phyloP scores from a whole-genome alignment of 2,113 vertebrate species.

The Gyps fulvus region DNA sequence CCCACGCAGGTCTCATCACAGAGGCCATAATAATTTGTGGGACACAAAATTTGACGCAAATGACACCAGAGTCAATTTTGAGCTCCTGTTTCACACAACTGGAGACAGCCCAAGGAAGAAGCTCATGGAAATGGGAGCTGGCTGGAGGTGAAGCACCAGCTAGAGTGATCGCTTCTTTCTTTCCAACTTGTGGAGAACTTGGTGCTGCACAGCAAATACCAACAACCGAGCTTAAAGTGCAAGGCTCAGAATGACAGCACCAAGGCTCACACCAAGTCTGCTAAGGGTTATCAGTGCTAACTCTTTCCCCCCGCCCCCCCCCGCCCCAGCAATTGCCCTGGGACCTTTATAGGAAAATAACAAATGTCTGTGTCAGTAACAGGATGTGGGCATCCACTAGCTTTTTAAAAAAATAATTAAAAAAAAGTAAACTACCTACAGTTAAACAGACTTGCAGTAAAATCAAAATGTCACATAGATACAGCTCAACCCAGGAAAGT shows the following conservation, averaged over 20 bases:
- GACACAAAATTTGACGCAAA: background rate
- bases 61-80: background rate
- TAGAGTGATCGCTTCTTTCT: background rate
- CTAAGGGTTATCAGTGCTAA: background rate
- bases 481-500: background rate
- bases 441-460: background rate
- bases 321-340: background rate
- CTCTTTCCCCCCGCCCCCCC: accelerated
- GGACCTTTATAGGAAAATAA: background rate
- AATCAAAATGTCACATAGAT: background rate
- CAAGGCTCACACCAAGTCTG: background rate
- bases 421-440: background rate
- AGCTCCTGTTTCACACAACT: background rate
- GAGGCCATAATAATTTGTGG: background rate
- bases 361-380: background rate
- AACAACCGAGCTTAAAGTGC: background rate
- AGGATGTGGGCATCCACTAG: background rate
- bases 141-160: background rate
- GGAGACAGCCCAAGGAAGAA: background rate
- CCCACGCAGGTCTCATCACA: background rate
- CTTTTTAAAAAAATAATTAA: background rate
- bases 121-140: background rate
- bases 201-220: background rate
- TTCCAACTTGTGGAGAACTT: background rate
- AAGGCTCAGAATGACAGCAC: background rate